These are phyloP conservation scores for Meriones psammophilus DNA, from an alignment of 2,797 vertebrate species.

Conservation along the genomic window DNA sequence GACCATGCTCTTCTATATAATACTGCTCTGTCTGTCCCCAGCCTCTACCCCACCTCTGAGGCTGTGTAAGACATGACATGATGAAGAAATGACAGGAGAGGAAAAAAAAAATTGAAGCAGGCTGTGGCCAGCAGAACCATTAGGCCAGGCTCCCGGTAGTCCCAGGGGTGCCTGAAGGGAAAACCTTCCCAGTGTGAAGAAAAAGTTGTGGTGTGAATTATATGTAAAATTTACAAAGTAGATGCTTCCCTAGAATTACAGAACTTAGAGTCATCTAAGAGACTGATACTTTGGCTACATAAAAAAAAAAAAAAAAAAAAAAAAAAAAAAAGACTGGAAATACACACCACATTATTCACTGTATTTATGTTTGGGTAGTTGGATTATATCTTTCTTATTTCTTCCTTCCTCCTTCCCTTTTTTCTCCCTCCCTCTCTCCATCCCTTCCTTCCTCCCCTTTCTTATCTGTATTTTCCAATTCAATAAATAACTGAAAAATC, in stretches of 20 bases:
- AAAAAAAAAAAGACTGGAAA: slow-evolving; percentile 14
- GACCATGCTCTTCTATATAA: not conserved
- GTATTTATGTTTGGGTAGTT: not conserved
- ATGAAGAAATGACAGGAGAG: not conserved
- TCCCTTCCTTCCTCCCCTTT: not conserved
- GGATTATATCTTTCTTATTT: not conserved
- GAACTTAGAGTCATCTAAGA: not conserved
- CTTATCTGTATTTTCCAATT: slow-evolving; percentile 28
- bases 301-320: slow-evolving; percentile 30
- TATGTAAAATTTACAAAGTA: not conserved
- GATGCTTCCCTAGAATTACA: not conserved
- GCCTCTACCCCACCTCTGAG: not conserved
- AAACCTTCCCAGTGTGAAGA: not conserved
- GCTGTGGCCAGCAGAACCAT: not conserved
- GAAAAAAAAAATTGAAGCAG: not conserved
- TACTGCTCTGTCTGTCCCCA: not conserved
- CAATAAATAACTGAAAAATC: not conserved
- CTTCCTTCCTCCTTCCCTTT: not conserved
- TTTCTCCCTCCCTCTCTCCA: no score
- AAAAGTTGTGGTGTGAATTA: not conserved
- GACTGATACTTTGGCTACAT: not conserved
- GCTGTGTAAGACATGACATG: not conserved
- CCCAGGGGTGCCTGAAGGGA: not conserved
- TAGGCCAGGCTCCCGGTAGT: not conserved
- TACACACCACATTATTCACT: not conserved